Evolutionary conservation across 1,140 invertebrate species (phyloP), one percentile per base, ranked within the genome.

Genomic region (Aphidius ervi): DNA sequence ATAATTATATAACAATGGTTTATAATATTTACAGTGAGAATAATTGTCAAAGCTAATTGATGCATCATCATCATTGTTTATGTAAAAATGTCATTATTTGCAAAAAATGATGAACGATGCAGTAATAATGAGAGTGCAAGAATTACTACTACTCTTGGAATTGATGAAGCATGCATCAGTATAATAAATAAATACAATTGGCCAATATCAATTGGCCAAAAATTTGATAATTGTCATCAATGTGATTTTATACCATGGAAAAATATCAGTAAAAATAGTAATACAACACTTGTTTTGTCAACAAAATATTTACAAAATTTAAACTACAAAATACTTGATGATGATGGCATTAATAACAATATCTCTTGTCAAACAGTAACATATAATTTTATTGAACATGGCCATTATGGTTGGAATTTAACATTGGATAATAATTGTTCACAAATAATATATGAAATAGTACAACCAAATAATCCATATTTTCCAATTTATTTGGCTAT

Each of bases 331-430:
- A 1, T 31, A 31, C 2, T 31, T 31, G 2, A 31, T 31, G 23
- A 31, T 31, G 23, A 31, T 31, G 23, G 16, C 16, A 16, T 16
- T 16, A 16, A 31, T 31, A 31, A 64, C 49, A 53, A 62, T 10
- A 59, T 62, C 37, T 63, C 62, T 46, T 82, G 79, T 63, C 68
- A 73, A 31, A 31, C 39, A 46, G 40, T 9, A 31, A 69, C 68
- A n/a, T 78, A 74, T 48, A 58, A 65, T 42, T 80, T 83, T 56
- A 75, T 75, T 67, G 80, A 84, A 59, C 75, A 83, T 72, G 82
- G 82, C 58, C 67, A 70, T 48, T 84, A 83, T 68, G 77, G 78
- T 9, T 83, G 81, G 82, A 84, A 83, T 72, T 68, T 83, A 52
- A 76, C 78, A 1, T 0, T 6, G 9, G 56, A 70, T 16, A n/a